Evolutionary conservation across 2,797 vertebrate species (phyloP), one percentile per base, ranked within the genome.

Genomic region (Orestias chungarensis): DNA sequence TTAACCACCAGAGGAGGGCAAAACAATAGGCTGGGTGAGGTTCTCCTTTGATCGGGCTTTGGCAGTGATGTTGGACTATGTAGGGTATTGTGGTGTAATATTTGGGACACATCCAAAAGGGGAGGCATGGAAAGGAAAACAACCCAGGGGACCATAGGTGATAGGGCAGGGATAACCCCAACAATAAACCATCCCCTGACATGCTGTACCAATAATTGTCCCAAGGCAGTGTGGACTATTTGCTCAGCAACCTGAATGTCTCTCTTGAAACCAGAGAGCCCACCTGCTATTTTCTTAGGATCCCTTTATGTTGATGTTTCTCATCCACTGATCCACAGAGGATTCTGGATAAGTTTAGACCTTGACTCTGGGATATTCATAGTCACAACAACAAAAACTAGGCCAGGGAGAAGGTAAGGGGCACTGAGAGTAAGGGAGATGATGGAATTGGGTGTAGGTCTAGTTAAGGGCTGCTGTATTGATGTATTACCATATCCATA

Each of bases 21-120:
- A 83, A 74, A 95, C 88, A 90, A 88, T 88, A 87, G 91, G 88
- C 54, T 72, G 84, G 89, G 46, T 93, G 93, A 91, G 92, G 93
- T 95, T 92, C 93, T 95, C 95, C 94, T 95, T 89, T 92, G 92
- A 93, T 89, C 85, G 93, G 86, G 89, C 92, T 94, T 88, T 86
- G 86, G 40, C 25, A 73, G 90, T 81, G 87, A 89, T 70, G 49
- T 73, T 73, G 81, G 69, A 61, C 66, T 55, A 67, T 57, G 71
- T 38, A 8, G 11, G 69, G 55, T 66, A 49, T 64, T 68, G 69
- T 76, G 67, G 76, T 62, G 72, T 67, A 79, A 68, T 87, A 83
- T 86, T 87, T 89, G 78, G 79, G 79, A 73, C 57, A 66, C 23
- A 74, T 77, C 80, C 82, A 83, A 79, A 78, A 25, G 40, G 71